Evolutionary conservation across 2,888 invertebrate species (phyloP).

Genomic region (Hofmannophila pseudospretella): DNA sequence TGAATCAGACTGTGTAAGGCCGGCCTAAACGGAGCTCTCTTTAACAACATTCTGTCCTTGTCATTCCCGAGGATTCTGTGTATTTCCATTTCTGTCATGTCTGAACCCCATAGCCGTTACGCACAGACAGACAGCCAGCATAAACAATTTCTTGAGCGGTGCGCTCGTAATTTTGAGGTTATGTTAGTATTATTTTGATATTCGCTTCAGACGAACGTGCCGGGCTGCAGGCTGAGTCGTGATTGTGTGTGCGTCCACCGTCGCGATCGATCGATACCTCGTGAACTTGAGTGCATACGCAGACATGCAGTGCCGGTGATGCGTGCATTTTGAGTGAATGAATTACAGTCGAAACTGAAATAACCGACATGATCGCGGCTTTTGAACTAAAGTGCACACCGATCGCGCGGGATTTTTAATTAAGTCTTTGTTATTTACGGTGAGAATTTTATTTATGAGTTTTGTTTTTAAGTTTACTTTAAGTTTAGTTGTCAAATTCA

Average conservation of each 20-base stretch:
- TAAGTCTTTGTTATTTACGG: conserved; percentile 18
- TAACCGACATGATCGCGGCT: conserved; percentile 35
- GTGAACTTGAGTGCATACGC: conserved; percentile 47
- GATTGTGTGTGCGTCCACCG: conserved; percentile 45
- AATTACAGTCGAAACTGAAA: conserved; percentile 20
- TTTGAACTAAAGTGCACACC: conserved; percentile 38
- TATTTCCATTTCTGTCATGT: conserved; percentile 38
- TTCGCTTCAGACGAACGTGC: conserved; percentile 57
- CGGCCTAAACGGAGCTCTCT: conserved; percentile 12
- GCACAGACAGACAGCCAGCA: conserved; percentile 35
- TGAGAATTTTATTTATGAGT: conserved; percentile 2
- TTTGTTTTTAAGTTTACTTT: conserved; percentile 15
- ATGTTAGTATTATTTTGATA: conserved; percentile 71
- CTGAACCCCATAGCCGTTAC: conserved; percentile 61
- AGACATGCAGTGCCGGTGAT: conserved; percentile 34
- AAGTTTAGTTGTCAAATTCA: too few species aligned
- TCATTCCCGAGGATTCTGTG: conserved; percentile 25
- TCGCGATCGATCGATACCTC: conserved; percentile 61
- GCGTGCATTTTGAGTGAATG: conserved; percentile 31
- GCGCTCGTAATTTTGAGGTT: conserved; percentile 68
- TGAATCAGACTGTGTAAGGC: too few species aligned
- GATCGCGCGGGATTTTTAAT: conserved; percentile 29
- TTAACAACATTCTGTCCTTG: conserved; percentile 40
- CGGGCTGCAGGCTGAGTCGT: conserved; percentile 17
- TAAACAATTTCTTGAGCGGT: conserved; percentile 67